phyloP scores from a whole-genome alignment of 2,113 vertebrate genomes.

The Neolamprologus kungweensis region DNA sequence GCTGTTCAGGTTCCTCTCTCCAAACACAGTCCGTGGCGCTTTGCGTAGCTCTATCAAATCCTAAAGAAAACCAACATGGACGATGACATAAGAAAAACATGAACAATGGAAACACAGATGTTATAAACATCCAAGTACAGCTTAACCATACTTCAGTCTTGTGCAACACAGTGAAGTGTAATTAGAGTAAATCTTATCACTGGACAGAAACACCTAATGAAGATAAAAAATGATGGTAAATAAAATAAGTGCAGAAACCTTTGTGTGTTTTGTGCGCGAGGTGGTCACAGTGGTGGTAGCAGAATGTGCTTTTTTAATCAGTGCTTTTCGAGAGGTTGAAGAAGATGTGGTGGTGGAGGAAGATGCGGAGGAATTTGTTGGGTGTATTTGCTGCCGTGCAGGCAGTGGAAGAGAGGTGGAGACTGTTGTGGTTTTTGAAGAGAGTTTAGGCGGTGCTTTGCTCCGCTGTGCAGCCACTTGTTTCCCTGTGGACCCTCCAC shows the following conservation, averaged over 20 bases:
- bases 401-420: conserved; percentile 32
- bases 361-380: conserved; percentile 52
- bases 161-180: not conserved
- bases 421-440: conserved; percentile 16
- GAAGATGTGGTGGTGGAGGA: conserved; percentile 49
- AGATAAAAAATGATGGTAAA: not conserved
- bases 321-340: conserved; percentile 66
- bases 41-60: conserved; percentile 74
- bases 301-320: conserved; percentile 71
- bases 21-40: conserved; percentile 85
- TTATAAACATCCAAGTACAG: not conserved
- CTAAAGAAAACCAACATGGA: conserved; percentile 64
- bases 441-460: conserved; percentile 38
- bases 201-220: not conserved
- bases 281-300: conserved; percentile 29
- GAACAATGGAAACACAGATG: not conserved
- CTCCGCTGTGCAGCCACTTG: conserved; percentile 53
- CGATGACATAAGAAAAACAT: conserved; percentile 39
- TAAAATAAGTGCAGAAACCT: conserved; percentile 61
- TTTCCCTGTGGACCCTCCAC: conserved; percentile 71
- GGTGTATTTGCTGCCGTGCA: not conserved
- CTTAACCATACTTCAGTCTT: not conserved
- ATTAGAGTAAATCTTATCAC: not conserved
- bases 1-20: conserved; percentile 92
- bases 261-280: conserved; percentile 75